Evolutionary conservation across 1,140 invertebrate species (phyloP), one percentile per base, ranked within the genome.

Genomic region (Zaprionus capensis): DNA sequence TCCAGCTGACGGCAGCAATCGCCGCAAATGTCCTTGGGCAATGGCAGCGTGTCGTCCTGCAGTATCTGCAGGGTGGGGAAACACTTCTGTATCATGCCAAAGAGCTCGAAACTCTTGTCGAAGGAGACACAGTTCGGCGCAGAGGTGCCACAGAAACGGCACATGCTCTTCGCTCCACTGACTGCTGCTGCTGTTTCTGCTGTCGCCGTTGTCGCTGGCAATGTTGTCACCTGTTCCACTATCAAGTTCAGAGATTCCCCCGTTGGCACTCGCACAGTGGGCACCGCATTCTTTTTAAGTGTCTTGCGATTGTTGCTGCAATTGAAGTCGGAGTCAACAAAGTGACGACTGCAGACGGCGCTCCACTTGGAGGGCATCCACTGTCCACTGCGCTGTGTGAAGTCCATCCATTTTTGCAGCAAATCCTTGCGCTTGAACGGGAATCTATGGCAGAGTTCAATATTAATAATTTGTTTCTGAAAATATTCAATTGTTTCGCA

Each of bases 311-410:
- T 81, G 56, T 91, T 82, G 17, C 72, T 62, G 34, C 82, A 90
- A 6, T 77, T 91, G 49, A 92, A 92, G 57, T 92, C 91, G 4
- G 64, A 41, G n/a, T 84, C 78, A 0, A 69, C 24, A 49, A 92
- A 92, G 36, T 92, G 91, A 0, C 90, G 87, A 57, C 91, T 91
- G 71, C 91, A 92, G 0, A 92, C 72, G 0, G 91, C 77, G 49
- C 87, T 92, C 91, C 91, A 92, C 53, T 85, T 86, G 4, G 91
- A 92, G 4, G 91, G 91, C 53, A 82, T 83, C 91, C 91, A 92
- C 17, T 92, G 72, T 0, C 61, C 74, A 15, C 66, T 76, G 20
- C 91, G 74, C 26, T 84, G 82, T 1, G 91, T 88, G 24, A 92
- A 92, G 4, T 81, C 75, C 26, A 78, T 76, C 91, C 91, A 92